Conservation (phyloP, 2,888 invertebrate genomes). For the Cephus pygmeus region DNA sequence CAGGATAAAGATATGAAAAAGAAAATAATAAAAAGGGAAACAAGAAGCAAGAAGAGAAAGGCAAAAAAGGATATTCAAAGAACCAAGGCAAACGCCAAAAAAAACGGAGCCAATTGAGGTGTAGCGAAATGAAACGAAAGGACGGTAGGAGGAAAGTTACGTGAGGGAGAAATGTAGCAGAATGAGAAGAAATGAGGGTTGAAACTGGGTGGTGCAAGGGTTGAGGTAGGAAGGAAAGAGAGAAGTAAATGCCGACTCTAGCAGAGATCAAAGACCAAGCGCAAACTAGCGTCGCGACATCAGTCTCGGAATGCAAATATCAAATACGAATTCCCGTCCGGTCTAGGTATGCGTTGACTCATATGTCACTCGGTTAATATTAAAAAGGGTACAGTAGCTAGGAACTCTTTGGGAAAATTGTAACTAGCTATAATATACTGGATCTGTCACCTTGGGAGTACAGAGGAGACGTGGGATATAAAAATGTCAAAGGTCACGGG, state of each 20-base stretch:
- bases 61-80: background rate
- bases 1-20: background rate
- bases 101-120: background rate
- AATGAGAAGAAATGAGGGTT: background rate
- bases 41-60: background rate
- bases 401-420: background rate
- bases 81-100: background rate
- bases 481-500: background rate
- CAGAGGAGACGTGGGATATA: background rate
- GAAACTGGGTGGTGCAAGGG: slow-evolving; percentile 3
- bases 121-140: slow-evolving; percentile 3
- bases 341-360: background rate
- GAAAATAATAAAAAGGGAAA: background rate
- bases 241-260: slow-evolving; percentile 13
- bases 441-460: background rate
- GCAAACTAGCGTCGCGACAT: background rate
- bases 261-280: slow-evolving; percentile 24
- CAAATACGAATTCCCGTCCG: background rate
- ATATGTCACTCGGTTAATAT: background rate
- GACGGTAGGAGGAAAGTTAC: background rate
- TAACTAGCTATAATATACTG: background rate
- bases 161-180: background rate
- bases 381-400: background rate
- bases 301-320: background rate
- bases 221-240: slow-evolving; percentile 12